Evolutionary conservation across 2,888 invertebrate species (phyloP), one percentile per base, ranked within the genome.

Genomic region (Tipula confusa): DNA sequence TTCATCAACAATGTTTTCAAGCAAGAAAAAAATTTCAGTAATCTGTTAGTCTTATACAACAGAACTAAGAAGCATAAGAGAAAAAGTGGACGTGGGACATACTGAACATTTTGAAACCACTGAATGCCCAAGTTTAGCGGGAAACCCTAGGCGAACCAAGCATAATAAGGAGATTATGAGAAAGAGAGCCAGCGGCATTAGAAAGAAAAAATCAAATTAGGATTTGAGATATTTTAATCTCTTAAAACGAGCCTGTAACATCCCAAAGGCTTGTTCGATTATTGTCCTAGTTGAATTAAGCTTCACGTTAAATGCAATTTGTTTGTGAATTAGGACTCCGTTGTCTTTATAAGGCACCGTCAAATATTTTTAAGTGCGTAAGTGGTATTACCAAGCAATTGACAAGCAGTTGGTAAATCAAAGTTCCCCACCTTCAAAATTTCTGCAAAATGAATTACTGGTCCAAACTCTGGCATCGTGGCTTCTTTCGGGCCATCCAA

Each of bases 261-360:
- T 31, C 11, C 80, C 83, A 79, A 83, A 83, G 1, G 83, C 11
- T 33, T 83, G 79, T 15, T 83, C 83, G 15, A 83, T 83, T 9
- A 2, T 24, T 24, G 24, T 13, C 15, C 38, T 79, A 18, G 29
- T 79, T 18, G 79, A 33, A 33, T 36, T 83, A 11, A 29, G 31
- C 18, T 79, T 15, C 11, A 11, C n/a, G 79, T 79, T 83, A 24
- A 24, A 83, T 28, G 1, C 15, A 2, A n/a, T 24, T 83, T 83
- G 28, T 31, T n/a, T n/a, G 11, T 24, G 36, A 13, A 29, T 36
- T 13, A n/a, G 33, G n/a, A 83, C 24, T 24, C 83, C 83, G n/a
- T n/a, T 83, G 11, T 38, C 11, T 38, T 3, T 7, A 11, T 11
- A 38, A 3, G 38, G 4, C 13, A 38, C 38, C 38, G 79, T 83